These are phyloP conservation scores for Apamea sordens DNA, from an alignment of 2,888 invertebrate species.

Conservation along the genomic window DNA sequence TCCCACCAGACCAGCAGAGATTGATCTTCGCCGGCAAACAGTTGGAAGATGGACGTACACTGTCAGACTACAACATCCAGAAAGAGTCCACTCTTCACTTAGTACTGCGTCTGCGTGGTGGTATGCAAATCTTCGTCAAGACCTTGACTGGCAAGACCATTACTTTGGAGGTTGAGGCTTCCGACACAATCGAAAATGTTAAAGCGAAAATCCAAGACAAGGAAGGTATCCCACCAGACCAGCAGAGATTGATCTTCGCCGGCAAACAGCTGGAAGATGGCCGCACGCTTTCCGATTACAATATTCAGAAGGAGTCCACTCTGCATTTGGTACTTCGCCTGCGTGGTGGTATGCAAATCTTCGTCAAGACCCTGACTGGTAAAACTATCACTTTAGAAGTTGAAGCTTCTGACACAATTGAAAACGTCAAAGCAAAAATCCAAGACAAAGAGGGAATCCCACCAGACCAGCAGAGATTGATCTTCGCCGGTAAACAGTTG, in stretches of 20 bases:
- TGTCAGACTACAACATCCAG: slow-evolving; percentile 59
- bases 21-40: slow-evolving; percentile 64
- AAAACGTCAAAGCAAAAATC: slow-evolving; percentile 63
- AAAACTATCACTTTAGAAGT: slow-evolving; percentile 59
- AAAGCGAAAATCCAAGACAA: slow-evolving; percentile 65
- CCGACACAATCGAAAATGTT: slow-evolving; percentile 63
- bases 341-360: slow-evolving; percentile 64
- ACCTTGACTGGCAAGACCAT: slow-evolving; percentile 61
- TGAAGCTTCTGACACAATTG: slow-evolving; percentile 59
- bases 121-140: slow-evolving; percentile 66
- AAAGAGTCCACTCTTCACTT: slow-evolving; percentile 59
- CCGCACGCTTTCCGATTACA: slow-evolving; percentile 50
- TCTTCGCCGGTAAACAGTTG: slow-evolving; percentile 62
- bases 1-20: slow-evolving; percentile 62
- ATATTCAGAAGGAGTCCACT: slow-evolving; percentile 61
- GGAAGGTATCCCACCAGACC: slow-evolving; percentile 64
- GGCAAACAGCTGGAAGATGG: slow-evolving; percentile 64
- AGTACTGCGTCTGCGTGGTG: slow-evolving; percentile 57
- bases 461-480: slow-evolving; percentile 61
- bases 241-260: slow-evolving; percentile 62
- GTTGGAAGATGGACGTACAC: slow-evolving; percentile 55
- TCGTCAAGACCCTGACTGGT: slow-evolving; percentile 59
- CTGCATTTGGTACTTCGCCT: slow-evolving; percentile 55
- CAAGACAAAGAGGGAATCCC: slow-evolving; percentile 65
- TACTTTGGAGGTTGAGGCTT: slow-evolving; percentile 55